Percentiles rank a stretch among this genome's conserved stretches.
Evolutionary conservation across 92 coral and sea anemone genomes (phyloP).

Genomic region (Zoanthus gigantus): DNA sequence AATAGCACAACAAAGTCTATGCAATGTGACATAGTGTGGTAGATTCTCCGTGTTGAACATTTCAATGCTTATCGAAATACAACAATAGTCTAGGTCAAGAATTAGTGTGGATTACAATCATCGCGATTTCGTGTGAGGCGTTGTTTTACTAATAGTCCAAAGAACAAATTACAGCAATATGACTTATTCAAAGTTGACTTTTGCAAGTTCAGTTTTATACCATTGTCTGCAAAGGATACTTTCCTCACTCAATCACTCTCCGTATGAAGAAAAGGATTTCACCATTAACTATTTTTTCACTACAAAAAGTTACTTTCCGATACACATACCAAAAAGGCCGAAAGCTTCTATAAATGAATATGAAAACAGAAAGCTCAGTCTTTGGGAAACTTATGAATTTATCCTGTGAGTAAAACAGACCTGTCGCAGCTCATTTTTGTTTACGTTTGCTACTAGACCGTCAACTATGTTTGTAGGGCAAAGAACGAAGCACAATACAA

Average conservation of each 20-base stretch:
- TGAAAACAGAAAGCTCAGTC: no score
- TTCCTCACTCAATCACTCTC: no score
- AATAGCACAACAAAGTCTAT: not conserved
- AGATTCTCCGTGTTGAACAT: not conserved
- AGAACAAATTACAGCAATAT: slow-evolving; percentile 16
- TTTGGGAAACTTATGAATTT: no score
- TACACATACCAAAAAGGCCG: no score
- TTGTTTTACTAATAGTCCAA: slow-evolving; percentile 6
- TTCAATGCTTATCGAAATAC: slow-evolving; percentile 1
- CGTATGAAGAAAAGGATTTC: no score
- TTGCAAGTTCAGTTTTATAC: not conserved
- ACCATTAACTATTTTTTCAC: no score
- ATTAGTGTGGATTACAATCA: slow-evolving; percentile 33
- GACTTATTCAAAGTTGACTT: not conserved
- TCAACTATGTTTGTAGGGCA: not conserved
- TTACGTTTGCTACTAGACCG: not conserved
- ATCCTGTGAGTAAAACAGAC: not conserved
- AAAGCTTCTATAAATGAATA: no score
- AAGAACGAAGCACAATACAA: not conserved
- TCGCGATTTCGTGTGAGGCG: slow-evolving; percentile 21
- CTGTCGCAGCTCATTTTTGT: slow-evolving; percentile 2
- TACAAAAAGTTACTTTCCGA: no score
- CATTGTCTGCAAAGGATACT: not conserved
- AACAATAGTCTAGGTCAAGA: slow-evolving; percentile 40
- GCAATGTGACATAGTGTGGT: not conserved